phyloP scores from a whole-genome alignment of 2,113 vertebrate species.

The Menidia beryllina region DNA sequence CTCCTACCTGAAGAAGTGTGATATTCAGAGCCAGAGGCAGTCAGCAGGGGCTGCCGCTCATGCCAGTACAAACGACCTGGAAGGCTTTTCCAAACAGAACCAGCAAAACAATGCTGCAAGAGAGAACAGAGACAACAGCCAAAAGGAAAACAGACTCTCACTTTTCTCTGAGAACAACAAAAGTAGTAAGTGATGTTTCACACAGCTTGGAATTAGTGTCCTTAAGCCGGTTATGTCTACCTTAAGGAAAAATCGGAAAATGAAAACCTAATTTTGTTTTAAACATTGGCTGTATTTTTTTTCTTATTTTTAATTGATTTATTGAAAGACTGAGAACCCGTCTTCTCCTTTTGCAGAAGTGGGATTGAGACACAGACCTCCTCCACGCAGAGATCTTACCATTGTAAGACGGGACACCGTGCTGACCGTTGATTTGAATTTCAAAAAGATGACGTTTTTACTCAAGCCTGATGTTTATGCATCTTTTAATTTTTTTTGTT shows the following conservation, averaged over 20 bases:
- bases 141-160: conserved; percentile 83
- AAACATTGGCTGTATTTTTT: neutral
- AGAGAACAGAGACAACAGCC: conserved; percentile 78
- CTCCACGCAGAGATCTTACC: conserved; percentile 95
- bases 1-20: conserved; percentile 93
- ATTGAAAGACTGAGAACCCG: neutral
- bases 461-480: neutral
- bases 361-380: conserved; percentile 92
- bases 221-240: too few relatives aligned
- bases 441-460: neutral
- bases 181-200: conserved; percentile 79
- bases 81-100: conserved; percentile 86
- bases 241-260: neutral
- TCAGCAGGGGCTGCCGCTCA: conserved; percentile 82
- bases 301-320: too few relatives aligned
- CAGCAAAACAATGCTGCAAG: conserved; percentile 59
- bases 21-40: conserved; percentile 85
- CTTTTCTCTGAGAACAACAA: conserved; percentile 83
- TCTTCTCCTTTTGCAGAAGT: conserved; percentile 81
- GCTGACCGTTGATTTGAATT: neutral
- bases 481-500: too few relatives aligned
- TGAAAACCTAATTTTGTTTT: conserved; percentile 11
- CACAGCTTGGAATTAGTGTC: neutral
- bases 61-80: conserved; percentile 87
- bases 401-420: conserved; percentile 86